A percentile compares a stretch with the other conserved stretches of the same genome.
Evolutionary conservation across 2,888 invertebrate genomes (phyloP).

Genomic region (Allacma fusca): DNA sequence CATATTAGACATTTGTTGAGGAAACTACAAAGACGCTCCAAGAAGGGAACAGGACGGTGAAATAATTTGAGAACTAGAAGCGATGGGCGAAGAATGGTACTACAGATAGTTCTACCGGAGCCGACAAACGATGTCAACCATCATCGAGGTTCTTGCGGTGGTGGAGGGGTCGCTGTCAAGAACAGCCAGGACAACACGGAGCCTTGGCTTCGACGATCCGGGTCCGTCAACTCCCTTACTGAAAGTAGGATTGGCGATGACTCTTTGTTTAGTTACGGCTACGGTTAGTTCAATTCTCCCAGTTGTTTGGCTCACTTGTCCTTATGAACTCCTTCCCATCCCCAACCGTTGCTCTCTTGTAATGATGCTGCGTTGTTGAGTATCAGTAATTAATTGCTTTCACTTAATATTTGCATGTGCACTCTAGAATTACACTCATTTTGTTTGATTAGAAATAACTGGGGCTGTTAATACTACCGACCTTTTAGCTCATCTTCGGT

Average conservation of each 20-base stretch:
- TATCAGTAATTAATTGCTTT: constrained; percentile 2
- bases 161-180: constrained; percentile 41
- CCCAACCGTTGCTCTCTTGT: neutral
- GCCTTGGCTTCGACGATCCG: constrained; percentile 51
- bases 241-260: constrained; percentile 60
- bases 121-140: constrained; percentile 59
- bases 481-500: constrained; percentile 54
- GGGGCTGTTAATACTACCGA: constrained; percentile 48
- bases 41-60: constrained; percentile 5
- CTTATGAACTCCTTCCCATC: neutral
- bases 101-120: constrained; percentile 64
- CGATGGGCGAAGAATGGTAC: constrained; percentile 64
- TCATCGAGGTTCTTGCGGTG: constrained; percentile 50
- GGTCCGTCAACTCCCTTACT: constrained; percentile 59
- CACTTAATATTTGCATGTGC: neutral
- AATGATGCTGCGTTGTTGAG: neutral
- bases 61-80: constrained; percentile 47
- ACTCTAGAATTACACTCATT: neutral
- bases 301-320: constrained; percentile 18
- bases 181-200: constrained; percentile 43
- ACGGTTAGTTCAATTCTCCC: constrained; percentile 42
- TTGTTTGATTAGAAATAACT: constrained; percentile 20
- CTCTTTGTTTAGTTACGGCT: constrained; percentile 60
- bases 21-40: constrained; percentile 5
- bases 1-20: constrained; percentile 11